A percentile compares a stretch with the other conserved stretches of the same genome.
phyloP scores from a whole-genome alignment of 2,797 vertebrate species.

The Hirundo rustica region DNA sequence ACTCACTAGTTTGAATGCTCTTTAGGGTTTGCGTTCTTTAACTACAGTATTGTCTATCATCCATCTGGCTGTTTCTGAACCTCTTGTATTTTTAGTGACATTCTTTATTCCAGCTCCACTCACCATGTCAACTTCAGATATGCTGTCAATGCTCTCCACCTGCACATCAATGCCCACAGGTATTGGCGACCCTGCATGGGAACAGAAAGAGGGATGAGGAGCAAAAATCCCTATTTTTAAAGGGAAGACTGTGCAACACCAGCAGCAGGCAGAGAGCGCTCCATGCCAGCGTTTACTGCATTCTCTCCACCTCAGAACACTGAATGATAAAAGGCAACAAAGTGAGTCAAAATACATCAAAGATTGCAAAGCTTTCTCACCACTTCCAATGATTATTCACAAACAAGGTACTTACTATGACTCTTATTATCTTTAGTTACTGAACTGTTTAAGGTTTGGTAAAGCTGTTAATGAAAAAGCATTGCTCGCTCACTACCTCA shows the following conservation, averaged over 20 bases:
- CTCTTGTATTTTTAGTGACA: neutral
- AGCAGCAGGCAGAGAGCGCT: neutral
- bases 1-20: neutral
- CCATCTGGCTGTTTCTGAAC: neutral
- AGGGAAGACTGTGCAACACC: neutral
- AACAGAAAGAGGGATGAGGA: conserved; percentile 21
- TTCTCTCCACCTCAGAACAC: neutral
- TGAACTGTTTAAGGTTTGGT: neutral
- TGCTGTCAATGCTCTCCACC: conserved; percentile 91
- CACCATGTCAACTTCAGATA: conserved; percentile 93
- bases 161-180: conserved; percentile 91
- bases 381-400: neutral
- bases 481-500: neutral
- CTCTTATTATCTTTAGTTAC: neutral
- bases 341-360: neutral
- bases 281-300: neutral
- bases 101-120: neutral
- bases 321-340: neutral
- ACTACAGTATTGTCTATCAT: neutral
- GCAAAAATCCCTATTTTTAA: neutral
- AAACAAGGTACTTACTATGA: neutral
- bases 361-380: neutral
- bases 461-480: neutral
- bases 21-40: neutral
- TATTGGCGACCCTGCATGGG: conserved; percentile 83